These are phyloP conservation scores for Iguana delicatissima DNA, from an alignment of 2,797 vertebrate genomes.

Conservation along the genomic window DNA sequence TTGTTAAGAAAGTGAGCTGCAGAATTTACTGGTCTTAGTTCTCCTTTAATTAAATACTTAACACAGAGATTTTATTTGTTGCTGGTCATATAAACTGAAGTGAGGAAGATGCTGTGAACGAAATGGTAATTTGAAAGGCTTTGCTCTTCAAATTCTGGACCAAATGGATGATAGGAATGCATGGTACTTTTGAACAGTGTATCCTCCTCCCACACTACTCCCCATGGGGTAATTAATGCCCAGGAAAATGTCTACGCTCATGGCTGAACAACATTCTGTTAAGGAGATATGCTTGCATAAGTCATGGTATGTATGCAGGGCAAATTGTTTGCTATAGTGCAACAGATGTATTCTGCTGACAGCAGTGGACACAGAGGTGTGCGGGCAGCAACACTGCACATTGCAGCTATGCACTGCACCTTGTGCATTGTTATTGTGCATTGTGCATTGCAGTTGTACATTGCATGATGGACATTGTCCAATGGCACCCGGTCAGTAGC, in stretches of 20 bases:
- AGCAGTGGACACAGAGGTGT: too few species aligned
- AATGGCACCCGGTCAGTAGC: too few species aligned
- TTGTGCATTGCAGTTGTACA: too few species aligned
- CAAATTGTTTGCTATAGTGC: too few species aligned
- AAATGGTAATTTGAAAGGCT: conserved; percentile 29
- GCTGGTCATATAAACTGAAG: conserved; percentile 32
- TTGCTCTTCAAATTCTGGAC: conserved; percentile 1
- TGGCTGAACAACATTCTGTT: background rate
- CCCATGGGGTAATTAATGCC: background rate
- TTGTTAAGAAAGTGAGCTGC: conserved; percentile 33
- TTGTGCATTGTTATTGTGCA: too few species aligned
- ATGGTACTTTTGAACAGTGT: background rate
- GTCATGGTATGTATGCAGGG: too few species aligned
- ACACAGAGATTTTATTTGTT: conserved; percentile 48
- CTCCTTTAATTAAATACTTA: conserved; percentile 54
- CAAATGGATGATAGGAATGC: background rate
- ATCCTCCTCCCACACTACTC: background rate
- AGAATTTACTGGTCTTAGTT: conserved; percentile 34
- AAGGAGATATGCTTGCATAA: too few species aligned
- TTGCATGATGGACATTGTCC: too few species aligned
- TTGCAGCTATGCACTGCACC: too few species aligned
- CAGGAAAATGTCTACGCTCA: background rate
- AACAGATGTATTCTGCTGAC: too few species aligned
- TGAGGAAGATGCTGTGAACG: conserved; percentile 35
- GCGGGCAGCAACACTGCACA: too few species aligned